Evolutionary conservation across 1,140 invertebrate genomes (phyloP).

Genomic region (Trachymyrmex cornetzi): DNA sequence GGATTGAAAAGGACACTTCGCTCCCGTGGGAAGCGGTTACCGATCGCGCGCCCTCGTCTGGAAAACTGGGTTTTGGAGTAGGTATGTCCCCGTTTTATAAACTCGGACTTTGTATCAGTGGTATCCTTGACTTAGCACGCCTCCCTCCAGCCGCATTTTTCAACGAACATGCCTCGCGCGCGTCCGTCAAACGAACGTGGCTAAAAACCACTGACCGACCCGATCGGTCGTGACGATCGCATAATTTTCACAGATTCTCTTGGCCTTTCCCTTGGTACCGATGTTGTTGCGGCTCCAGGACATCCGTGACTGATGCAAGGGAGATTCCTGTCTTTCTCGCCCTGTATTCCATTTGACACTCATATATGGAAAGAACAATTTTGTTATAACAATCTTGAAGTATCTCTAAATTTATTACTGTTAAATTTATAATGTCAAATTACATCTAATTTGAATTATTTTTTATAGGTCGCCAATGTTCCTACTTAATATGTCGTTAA

Average conservation of each 20-base stretch:
- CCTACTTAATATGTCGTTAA: no score
- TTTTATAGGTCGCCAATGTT: no score
- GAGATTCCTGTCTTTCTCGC: not conserved
- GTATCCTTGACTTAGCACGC: conserved; percentile 70
- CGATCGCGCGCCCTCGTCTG: conserved; percentile 35
- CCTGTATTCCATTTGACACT: not conserved
- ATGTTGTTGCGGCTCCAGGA: not conserved
- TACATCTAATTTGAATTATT: no score
- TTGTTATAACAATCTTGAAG: no score
- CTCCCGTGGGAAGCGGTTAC: not conserved
- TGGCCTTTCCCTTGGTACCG: not conserved
- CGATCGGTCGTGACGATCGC: conserved; percentile 5
- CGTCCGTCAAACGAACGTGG: not conserved
- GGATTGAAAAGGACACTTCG: not conserved
- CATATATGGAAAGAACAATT: no score
- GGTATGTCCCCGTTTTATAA: conserved; percentile 71
- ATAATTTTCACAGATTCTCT: not conserved
- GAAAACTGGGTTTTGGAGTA: conserved; percentile 70
- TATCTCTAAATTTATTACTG: no score
- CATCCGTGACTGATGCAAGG: not conserved
- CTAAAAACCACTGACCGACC: not conserved
- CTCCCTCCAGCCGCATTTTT: conserved; percentile 70
- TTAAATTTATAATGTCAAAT: no score
- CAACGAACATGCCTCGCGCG: conserved; percentile 41
- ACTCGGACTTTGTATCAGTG: conserved; percentile 66